A percentile compares a stretch with the other conserved stretches of the same genome.
phyloP scores from a whole-genome alignment of 2,113 vertebrate species.

The Garra rufa region DNA sequence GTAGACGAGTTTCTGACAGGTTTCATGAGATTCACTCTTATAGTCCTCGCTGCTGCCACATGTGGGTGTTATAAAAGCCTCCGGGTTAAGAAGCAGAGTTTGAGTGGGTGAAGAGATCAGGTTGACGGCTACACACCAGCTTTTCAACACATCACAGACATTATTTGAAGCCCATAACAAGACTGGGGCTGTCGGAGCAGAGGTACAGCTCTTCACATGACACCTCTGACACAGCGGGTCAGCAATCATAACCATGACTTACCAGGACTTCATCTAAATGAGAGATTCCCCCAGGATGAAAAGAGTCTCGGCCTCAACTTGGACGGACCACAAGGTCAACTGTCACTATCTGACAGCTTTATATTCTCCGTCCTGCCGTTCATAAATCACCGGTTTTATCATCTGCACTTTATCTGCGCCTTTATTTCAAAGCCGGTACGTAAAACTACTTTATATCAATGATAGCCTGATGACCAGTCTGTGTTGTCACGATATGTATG shows the following conservation, averaged over 20 bases:
- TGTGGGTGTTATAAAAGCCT: slow-evolving; percentile 40
- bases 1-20: slow-evolving; percentile 1
- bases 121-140: not conserved
- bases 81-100: slow-evolving; percentile 37
- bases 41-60: slow-evolving; percentile 21
- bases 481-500: slow-evolving; percentile 57
- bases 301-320: slow-evolving; percentile 64
- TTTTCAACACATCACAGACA: slow-evolving; percentile 46
- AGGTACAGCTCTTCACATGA: slow-evolving; percentile 47
- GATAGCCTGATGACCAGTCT: slow-evolving; percentile 56
- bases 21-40: slow-evolving; percentile 34
- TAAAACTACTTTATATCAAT: slow-evolving; percentile 67
- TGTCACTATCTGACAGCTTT: slow-evolving; percentile 77
- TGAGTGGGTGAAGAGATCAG: slow-evolving; percentile 30
- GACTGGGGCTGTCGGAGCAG: slow-evolving; percentile 4
- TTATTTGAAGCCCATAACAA: slow-evolving; percentile 40
- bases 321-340: slow-evolving; percentile 71
- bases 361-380: slow-evolving; percentile 64
- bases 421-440: slow-evolving; percentile 50
- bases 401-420: slow-evolving; percentile 70
- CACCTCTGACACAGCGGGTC: slow-evolving; percentile 49
- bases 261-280: slow-evolving; percentile 35
- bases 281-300: slow-evolving; percentile 58
- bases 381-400: slow-evolving; percentile 72
- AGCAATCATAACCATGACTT: slow-evolving; percentile 49